Evolutionary conservation across 1,140 invertebrate species (phyloP).

Genomic region (Lepidurus packardi): DNA sequence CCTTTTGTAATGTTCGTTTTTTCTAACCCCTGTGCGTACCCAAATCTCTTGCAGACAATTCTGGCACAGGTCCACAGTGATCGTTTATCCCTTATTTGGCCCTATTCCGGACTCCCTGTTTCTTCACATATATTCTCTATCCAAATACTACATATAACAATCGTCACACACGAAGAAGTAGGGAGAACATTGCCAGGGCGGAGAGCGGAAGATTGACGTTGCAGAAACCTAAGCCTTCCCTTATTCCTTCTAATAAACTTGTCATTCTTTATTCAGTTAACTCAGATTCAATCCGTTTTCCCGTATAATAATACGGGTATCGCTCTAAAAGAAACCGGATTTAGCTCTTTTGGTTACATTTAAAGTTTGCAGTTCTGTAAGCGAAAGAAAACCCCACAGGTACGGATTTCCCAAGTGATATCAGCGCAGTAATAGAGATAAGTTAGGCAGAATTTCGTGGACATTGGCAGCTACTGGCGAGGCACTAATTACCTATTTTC

Average conservation of each 20-base stretch:
- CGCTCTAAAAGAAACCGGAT: too few species aligned
- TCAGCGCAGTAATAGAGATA: too few species aligned
- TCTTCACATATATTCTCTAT: neutral
- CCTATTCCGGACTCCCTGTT: neutral
- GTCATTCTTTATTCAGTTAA: neutral
- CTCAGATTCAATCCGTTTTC: neutral
- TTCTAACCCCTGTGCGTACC: too few species aligned
- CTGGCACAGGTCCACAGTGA: neutral
- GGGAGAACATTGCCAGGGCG: neutral
- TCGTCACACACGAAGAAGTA: neutral
- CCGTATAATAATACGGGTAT: too few species aligned
- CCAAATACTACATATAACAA: neutral
- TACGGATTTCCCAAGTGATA: too few species aligned
- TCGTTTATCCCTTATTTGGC: neutral
- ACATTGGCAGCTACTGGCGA: neutral
- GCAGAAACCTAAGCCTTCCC: neutral
- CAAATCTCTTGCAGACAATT: neutral
- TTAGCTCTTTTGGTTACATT: too few species aligned
- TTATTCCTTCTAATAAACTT: neutral
- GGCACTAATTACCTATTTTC: neutral
- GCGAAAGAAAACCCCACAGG: too few species aligned
- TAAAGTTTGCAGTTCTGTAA: too few species aligned
- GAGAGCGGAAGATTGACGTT: neutral
- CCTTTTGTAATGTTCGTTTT: too few species aligned
- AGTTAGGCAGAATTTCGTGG: too few species aligned